phyloP scores from a whole-genome alignment of 2,797 vertebrate genomes.

The Halcyon leucocephala region DNA sequence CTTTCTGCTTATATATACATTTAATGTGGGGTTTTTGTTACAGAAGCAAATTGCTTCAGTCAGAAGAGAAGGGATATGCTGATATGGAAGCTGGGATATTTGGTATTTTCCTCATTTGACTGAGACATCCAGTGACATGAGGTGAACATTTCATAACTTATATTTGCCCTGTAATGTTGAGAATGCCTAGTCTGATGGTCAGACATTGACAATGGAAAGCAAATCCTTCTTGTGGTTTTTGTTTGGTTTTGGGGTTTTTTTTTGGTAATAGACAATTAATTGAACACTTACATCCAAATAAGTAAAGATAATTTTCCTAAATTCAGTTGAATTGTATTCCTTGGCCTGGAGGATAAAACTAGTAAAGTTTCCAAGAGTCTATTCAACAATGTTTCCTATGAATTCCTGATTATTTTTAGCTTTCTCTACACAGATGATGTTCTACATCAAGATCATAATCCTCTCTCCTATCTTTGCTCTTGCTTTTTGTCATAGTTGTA shows the following conservation, averaged over 20 bases:
- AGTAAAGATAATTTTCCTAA: background rate
- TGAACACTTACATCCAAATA: background rate
- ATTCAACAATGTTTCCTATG: background rate
- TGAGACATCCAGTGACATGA: background rate
- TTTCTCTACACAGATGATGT: background rate
- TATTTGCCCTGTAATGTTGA: background rate
- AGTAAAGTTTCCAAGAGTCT: background rate
- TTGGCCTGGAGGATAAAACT: background rate
- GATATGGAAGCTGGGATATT: background rate
- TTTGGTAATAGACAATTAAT: background rate
- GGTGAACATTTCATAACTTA: background rate
- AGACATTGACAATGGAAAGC: background rate
- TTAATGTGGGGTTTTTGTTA: background rate
- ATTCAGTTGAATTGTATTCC: background rate
- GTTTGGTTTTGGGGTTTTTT: no score
- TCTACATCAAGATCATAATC: background rate
- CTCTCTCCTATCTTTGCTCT: background rate
- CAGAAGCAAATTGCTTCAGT: background rate
- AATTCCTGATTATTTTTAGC: background rate
- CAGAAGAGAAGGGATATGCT: background rate
- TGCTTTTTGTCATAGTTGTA: background rate
- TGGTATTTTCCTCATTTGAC: background rate
- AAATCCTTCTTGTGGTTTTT: background rate
- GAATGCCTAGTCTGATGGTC: background rate
- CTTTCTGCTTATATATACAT: background rate